Percentiles rank a stretch among this genome's conserved stretches.
These are phyloP conservation scores for Micrastur ruficollis DNA, from an alignment of 2,797 vertebrate genomes.

Conservation along the genomic window DNA sequence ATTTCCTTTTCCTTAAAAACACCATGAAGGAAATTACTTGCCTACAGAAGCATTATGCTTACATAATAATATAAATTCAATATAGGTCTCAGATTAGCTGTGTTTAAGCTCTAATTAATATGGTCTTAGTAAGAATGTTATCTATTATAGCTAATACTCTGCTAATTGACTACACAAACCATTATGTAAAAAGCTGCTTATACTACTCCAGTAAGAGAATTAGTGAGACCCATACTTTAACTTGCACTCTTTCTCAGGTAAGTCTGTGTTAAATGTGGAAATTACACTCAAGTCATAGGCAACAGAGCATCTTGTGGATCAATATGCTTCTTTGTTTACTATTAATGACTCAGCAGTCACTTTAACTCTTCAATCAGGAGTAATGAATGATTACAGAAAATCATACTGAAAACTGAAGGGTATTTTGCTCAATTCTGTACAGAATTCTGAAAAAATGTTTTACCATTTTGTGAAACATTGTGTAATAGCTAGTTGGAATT, in stretches of 20 bases:
- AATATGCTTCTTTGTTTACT: background rate
- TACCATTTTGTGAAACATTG: background rate
- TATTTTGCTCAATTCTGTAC: background rate
- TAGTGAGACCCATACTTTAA: background rate
- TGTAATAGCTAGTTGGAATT: background rate
- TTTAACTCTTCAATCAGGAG: background rate
- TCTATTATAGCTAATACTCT: constrained; percentile 46
- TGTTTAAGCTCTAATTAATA: constrained; percentile 54
- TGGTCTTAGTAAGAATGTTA: constrained; percentile 38
- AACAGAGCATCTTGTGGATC: background rate
- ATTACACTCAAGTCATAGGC: background rate
- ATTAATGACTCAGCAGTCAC: background rate
- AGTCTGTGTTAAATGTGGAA: background rate
- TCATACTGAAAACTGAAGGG: background rate
- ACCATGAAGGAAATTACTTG: background rate
- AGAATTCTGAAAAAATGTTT: background rate
- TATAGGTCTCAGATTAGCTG: constrained; percentile 48
- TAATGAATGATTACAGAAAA: background rate
- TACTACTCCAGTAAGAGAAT: constrained; percentile 23
- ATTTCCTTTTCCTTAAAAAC: constrained; percentile 9
- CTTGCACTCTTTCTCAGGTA: constrained; percentile 31
- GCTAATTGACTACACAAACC: constrained; percentile 55
- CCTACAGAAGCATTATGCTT: background rate
- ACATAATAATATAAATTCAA: constrained; percentile 38
- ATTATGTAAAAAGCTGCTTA: constrained; percentile 63